Evolutionary conservation across 2,113 vertebrate genomes (phyloP), one percentile per base, ranked within the genome.

Genomic region (Leucoraja erinaceus): DNA sequence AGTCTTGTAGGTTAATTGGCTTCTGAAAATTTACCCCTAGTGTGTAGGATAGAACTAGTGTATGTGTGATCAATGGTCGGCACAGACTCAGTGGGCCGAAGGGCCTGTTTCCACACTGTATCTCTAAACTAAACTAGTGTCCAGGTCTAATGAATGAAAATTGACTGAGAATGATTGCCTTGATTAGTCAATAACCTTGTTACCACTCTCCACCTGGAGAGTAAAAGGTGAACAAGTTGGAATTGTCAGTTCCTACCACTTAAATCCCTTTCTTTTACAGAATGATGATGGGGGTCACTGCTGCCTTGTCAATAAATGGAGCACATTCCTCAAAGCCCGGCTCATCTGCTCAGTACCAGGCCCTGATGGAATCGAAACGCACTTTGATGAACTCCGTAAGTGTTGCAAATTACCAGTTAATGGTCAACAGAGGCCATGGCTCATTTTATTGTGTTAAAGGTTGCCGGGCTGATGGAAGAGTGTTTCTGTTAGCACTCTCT

Each of bases 281-380:
- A 99, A 99, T 0, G 99, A 99, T 0, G 98, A 99, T 0, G 98
- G 98, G 0, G 98, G 98, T 88, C 99, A 99, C 95, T 99, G 99
- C 95, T 99, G 98, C 94, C 96, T 99, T 91, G 99, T 99, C 90
- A 99, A 99, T 95, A 99, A 99, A 94, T 99, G 99, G 99, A 99
- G 99, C 96, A 99, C 98, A 0, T 99, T 99, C 94, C 96, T 99
- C 94, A 99, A 99, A 94, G 98, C 99, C 0, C 97, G 99, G 2
- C 98, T 99, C 0, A 98, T 99, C 95, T 99, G 99, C 95, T 99
- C 99, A 0, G 98, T 99, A 93, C 97, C 98, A 0, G 98, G 98
- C 31, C 96, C 96, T 0, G 98, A 99, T 0, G 99, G 98, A 93
- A 98, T 99, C 0, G 99, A 99, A 95, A 99, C 99, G 0, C 98